These are phyloP conservation scores for Drosophila hawaiiensis DNA, from an alignment of 2,888 invertebrate species.

Conservation along the genomic window DNA sequence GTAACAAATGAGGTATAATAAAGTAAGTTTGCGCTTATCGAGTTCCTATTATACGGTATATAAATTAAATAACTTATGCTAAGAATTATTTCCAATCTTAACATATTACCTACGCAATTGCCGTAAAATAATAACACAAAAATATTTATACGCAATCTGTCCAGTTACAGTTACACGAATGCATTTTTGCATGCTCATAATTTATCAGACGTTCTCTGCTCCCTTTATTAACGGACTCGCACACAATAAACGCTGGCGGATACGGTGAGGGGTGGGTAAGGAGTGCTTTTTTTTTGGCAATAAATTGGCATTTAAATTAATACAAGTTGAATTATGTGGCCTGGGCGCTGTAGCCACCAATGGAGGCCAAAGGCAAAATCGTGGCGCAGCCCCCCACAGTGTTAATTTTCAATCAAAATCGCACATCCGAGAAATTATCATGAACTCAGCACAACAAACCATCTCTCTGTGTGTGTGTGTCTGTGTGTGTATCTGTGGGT, in stretches of 20 bases:
- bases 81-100: not conserved
- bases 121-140: slow-evolving; percentile 28
- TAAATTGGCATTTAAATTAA: slow-evolving; percentile 85
- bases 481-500: slow-evolving; percentile 29
- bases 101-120: slow-evolving; percentile 13
- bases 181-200: slow-evolving; percentile 46
- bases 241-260: slow-evolving; percentile 6
- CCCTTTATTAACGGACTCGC: slow-evolving; percentile 55
- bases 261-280: slow-evolving; percentile 1
- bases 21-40: not conserved
- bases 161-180: slow-evolving; percentile 63
- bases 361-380: slow-evolving; percentile 36
- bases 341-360: slow-evolving; percentile 46
- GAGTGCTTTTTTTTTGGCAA: slow-evolving; percentile 67
- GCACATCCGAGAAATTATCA: slow-evolving; percentile 82
- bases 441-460: slow-evolving; percentile 71
- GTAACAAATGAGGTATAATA: not conserved
- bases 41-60: not conserved
- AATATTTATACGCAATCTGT: slow-evolving; percentile 72
- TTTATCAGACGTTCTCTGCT: slow-evolving; percentile 43
- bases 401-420: slow-evolving; percentile 83
- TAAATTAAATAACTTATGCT: not conserved
- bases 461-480: slow-evolving; percentile 17
- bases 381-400: slow-evolving; percentile 79
- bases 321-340: slow-evolving; percentile 82